Base-by-base conservation (phyloP, 2,888 invertebrate genomes). In the Homarus gammarus region DNA sequence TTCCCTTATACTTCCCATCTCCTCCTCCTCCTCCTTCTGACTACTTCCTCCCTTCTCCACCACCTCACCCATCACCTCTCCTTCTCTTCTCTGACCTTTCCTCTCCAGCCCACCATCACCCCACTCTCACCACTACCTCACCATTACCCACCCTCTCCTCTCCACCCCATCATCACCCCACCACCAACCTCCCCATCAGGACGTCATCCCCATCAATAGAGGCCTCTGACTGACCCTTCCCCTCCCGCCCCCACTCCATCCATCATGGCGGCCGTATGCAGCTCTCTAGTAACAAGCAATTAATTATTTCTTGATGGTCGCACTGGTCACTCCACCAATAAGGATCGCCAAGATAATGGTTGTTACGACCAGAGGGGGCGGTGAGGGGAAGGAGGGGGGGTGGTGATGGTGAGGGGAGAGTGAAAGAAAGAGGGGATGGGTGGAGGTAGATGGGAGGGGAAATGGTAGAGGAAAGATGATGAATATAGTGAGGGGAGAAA, bases 281-380 rank as follows among this genome's bases (percentile, higher is more conserved):
- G 83, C 70, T 68, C 78, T 77, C 51, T 78, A 38, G 84, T 89
- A 89, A 89, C 88, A 84, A 89, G 88, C 84, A 83, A 89, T 89
- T 89, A 89, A 89, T 89, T 89, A 89, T 89, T 84, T 89, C 84
- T 89, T 89, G 88, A 89, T 89, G 88, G 88, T 44, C 78, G 77
- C 40, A 27, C 84, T 78, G 88, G 88, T 89, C 88, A 89, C 78
- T 89, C 78, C 84, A 38, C 70, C 83, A 83, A 77, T 78, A 83
- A 77, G 84, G 88, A 75, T 78, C 83, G 33, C 64, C 77, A 70
- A 79, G 78, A 64, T 83, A 84, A 89, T 89, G 88, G 88, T 56
- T 84, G 70, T 77, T 83, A 31, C 70, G 77, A 49, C 31, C 64
- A 33, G 27, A 10, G 56, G 77, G 70, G 83, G 51, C 40, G 61